phyloP scores from a whole-genome alignment of 2,113 vertebrate species.

The Peromyscus leucopus region DNA sequence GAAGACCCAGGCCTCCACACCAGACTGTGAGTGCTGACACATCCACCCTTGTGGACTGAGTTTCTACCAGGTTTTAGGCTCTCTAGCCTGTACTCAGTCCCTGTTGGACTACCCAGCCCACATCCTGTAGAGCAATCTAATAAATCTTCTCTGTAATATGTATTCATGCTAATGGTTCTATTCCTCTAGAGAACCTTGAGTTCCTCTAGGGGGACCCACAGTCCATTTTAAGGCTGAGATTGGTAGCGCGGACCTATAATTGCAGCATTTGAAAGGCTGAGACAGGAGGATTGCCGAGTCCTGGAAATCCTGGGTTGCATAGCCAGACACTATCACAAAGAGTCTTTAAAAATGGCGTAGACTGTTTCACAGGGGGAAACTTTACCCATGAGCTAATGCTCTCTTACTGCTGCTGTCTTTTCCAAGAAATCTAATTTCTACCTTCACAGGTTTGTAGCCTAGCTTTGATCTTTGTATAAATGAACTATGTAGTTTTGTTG shows the following conservation, averaged over 20 bases:
- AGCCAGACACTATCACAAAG: background rate
- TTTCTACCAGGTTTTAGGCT: background rate
- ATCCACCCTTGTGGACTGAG: background rate
- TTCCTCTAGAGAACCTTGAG: background rate
- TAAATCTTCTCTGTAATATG: background rate
- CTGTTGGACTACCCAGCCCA: background rate
- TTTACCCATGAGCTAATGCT: background rate
- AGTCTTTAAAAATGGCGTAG: background rate
- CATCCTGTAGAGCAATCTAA: background rate
- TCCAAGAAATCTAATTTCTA: background rate
- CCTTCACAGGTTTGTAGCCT: background rate
- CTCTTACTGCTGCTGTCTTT: background rate
- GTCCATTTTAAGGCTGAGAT: background rate
- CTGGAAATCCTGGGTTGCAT: background rate
- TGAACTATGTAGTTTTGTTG: background rate
- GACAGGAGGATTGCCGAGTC: background rate
- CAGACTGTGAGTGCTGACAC: background rate
- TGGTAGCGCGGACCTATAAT: background rate
- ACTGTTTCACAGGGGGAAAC: background rate
- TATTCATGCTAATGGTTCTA: background rate
- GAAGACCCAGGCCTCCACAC: background rate
- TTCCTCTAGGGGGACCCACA: background rate
- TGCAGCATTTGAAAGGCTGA: background rate
- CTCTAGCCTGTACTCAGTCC: background rate
- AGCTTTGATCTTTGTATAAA: background rate